phyloP scores from a whole-genome alignment of 1,140 invertebrate genomes.

The Telenomus remus region DNA sequence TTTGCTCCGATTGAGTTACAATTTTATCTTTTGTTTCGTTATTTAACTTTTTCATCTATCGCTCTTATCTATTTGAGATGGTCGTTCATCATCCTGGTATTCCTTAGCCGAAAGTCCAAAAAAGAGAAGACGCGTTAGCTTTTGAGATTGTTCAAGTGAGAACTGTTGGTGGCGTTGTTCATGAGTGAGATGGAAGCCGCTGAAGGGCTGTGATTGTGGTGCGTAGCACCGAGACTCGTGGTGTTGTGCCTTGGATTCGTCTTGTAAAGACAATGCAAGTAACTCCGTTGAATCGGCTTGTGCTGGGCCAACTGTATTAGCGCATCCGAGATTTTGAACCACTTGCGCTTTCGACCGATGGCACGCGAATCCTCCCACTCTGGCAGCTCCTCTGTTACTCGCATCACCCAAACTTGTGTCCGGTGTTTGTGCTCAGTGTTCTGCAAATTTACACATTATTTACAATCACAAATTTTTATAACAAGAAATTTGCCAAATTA shows the following conservation, averaged over 20 bases:
- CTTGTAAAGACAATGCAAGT: conserved; percentile 80
- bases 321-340: conserved; percentile 93
- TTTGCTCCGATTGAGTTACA: neutral
- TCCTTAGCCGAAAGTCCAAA: neutral
- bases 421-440: conserved; percentile 93
- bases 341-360: conserved; percentile 92
- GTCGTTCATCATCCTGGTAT: neutral
- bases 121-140: conserved; percentile 63
- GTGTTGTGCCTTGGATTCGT: conserved; percentile 71
- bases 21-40: neutral
- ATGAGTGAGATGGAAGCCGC: conserved; percentile 70
- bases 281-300: conserved; percentile 92
- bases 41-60: neutral
- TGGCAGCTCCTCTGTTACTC: conserved; percentile 91
- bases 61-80: conserved; percentile 1
- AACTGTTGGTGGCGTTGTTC: conserved; percentile 71
- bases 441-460: conserved; percentile 73
- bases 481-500: no score
- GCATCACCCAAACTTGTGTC: conserved; percentile 94
- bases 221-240: conserved; percentile 62
- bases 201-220: conserved; percentile 68
- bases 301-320: conserved; percentile 88
- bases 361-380: conserved; percentile 95
- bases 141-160: conserved; percentile 71
- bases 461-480: no score